Conservation (phyloP, 2,797 vertebrate species). For the Gouania willdenowi region DNA sequence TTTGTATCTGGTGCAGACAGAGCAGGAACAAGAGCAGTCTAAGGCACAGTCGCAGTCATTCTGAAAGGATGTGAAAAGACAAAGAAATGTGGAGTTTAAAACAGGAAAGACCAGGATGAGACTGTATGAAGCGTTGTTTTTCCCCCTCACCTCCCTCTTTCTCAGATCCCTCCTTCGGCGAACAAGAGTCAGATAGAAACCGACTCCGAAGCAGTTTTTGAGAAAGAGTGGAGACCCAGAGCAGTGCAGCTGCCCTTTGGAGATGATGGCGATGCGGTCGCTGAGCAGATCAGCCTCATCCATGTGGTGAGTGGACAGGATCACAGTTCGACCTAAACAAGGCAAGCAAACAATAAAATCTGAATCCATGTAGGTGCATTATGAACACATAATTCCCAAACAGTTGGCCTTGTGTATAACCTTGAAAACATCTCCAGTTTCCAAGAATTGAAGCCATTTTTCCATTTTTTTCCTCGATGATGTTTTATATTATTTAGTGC, state of each 20-base stretch:
- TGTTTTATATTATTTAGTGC: no score
- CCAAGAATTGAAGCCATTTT: no score
- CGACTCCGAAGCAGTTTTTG: constrained; percentile 91
- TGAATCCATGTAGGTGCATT: no score
- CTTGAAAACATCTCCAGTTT: no score
- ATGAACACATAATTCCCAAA: no score
- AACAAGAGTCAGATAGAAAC: constrained; percentile 94
- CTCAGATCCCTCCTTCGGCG: constrained; percentile 69
- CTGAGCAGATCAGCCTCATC: constrained; percentile 96
- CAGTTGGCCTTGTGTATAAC: no score
- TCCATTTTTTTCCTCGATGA: no score
- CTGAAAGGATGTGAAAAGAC: constrained; percentile 43
- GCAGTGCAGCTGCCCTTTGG: constrained; percentile 90
- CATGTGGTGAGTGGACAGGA: constrained; percentile 98
- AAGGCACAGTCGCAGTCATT: constrained; percentile 84
- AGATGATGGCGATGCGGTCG: constrained; percentile 94
- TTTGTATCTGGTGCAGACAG: constrained; percentile 76
- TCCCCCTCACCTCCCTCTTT: constrained; percentile 66
- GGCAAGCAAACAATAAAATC: no score
- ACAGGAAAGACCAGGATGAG: background rate
- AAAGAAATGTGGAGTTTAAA: background rate
- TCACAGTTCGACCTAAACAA: constrained; percentile 86
- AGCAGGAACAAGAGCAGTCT: constrained; percentile 83
- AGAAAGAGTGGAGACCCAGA: constrained; percentile 93
- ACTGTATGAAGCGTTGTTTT: background rate